phyloP scores from a whole-genome alignment of 2,888 invertebrate genomes.

The Orthonychiurus folsomi region DNA sequence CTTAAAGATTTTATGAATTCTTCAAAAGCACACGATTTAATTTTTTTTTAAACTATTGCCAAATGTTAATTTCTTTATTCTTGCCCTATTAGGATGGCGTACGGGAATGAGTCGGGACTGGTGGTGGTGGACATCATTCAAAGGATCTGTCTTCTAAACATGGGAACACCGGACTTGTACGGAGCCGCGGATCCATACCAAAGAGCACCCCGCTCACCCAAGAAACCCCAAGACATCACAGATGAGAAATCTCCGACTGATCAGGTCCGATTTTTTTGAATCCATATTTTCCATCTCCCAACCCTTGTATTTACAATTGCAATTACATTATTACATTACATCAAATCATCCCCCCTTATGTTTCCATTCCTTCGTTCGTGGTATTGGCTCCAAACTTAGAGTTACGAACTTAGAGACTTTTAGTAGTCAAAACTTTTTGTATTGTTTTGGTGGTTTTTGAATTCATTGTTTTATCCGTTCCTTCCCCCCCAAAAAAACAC shows the following conservation, averaged over 20 bases:
- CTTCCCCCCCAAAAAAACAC: not conserved
- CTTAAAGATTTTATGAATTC: too few relatives aligned
- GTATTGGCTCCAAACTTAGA: slow-evolving; percentile 14
- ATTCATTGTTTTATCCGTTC: slow-evolving; percentile 3
- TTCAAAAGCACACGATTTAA: too few relatives aligned
- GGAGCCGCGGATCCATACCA: slow-evolving; percentile 79
- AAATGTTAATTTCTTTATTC: too few relatives aligned
- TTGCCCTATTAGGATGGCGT: slow-evolving; percentile 68
- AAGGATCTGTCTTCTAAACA: slow-evolving; percentile 76
- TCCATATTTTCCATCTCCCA: not conserved
- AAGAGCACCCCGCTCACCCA: slow-evolving; percentile 59
- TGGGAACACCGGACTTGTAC: slow-evolving; percentile 84
- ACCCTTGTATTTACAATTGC: too few relatives aligned
- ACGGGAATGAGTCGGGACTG: slow-evolving; percentile 92
- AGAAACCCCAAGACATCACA: slow-evolving; percentile 48
- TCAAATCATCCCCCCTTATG: not conserved
- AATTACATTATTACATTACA: too few relatives aligned
- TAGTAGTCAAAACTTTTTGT: too few relatives aligned
- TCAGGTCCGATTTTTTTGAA: slow-evolving; percentile 25
- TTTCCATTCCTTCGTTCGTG: not conserved
- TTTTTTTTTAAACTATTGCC: too few relatives aligned
- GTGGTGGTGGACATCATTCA: slow-evolving; percentile 91
- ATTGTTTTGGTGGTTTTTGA: too few relatives aligned
- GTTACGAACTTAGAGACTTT: not conserved
- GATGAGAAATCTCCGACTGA: slow-evolving; percentile 35